phyloP scores from a whole-genome alignment of 2,113 vertebrate species.

The Channa argus region DNA sequence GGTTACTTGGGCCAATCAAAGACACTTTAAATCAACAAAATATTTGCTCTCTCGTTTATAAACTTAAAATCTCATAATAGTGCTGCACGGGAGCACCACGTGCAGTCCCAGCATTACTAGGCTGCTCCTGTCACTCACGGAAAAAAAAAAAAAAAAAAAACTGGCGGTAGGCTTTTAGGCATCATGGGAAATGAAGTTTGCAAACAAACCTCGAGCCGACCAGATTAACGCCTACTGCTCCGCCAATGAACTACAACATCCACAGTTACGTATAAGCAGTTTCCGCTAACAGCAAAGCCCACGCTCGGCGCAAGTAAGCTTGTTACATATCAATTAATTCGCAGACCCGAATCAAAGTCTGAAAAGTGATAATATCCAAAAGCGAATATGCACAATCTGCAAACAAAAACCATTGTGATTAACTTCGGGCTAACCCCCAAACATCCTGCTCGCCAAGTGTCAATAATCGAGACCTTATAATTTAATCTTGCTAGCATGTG shows the following conservation, averaged over 20 bases:
- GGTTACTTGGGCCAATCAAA: not conserved
- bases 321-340: conserved; percentile 54
- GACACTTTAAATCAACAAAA: not conserved
- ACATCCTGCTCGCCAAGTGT: not conserved
- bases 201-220: accelerated
- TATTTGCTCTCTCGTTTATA: not conserved
- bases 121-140: conserved; percentile 68
- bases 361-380: not conserved
- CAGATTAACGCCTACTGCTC: accelerated
- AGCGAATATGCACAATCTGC: not conserved
- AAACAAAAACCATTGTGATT: not conserved
- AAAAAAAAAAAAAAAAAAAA: not conserved
- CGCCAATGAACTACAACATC: conserved; percentile 67
- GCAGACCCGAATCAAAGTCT: conserved; percentile 3
- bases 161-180: conserved; percentile 20
- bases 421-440: not conserved
- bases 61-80: not conserved
- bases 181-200: conserved; percentile 73
- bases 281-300: not conserved
- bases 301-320: conserved; percentile 1
- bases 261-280: not conserved
- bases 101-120: conserved; percentile 42
- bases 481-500: conserved; percentile 21
- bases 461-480: no score
- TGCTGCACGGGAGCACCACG: conserved; percentile 33